These are phyloP conservation scores for Oncorhynchus clarkii DNA, from an alignment of 2,113 vertebrate genomes.

Conservation along the genomic window DNA sequence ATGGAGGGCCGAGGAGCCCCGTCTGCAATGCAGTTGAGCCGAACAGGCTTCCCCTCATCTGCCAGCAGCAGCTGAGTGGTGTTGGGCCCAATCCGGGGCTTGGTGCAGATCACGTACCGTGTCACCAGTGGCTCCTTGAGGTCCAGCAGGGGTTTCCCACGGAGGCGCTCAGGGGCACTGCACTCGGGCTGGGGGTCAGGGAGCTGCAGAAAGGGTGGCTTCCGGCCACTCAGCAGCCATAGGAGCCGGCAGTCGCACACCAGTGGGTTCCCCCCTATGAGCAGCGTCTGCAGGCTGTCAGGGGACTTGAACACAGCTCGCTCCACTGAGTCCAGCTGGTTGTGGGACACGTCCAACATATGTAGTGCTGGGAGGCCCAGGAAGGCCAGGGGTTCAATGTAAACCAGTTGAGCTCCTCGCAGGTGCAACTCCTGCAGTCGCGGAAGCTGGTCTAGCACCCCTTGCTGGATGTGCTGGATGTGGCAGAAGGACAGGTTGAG, in stretches of 20 bases:
- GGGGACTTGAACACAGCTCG: constrained; percentile 85
- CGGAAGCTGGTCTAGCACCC: constrained; percentile 86
- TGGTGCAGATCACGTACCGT: constrained; percentile 91
- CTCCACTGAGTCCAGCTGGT: constrained; percentile 89
- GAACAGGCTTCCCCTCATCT: constrained; percentile 91
- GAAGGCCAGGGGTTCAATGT: constrained; percentile 88
- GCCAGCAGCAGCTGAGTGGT: constrained; percentile 86
- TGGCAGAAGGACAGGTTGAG: constrained; percentile 94
- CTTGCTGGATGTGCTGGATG: constrained; percentile 85
- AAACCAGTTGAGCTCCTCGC: constrained; percentile 82
- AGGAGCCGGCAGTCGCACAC: constrained; percentile 95
- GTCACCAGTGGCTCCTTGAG: constrained; percentile 87
- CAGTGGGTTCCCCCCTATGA: constrained; percentile 90
- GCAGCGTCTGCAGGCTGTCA: constrained; percentile 86
- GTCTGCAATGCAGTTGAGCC: constrained; percentile 87
- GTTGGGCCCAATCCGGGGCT: constrained; percentile 88
- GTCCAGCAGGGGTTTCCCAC: constrained; percentile 89
- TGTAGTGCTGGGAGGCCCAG: constrained; percentile 87
- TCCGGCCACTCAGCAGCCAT: constrained; percentile 86
- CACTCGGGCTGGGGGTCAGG: constrained; percentile 89
- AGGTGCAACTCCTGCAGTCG: constrained; percentile 89
- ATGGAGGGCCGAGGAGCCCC: constrained; percentile 88
- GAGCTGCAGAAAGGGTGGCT: constrained; percentile 86
- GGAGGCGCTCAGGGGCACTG: constrained; percentile 82
- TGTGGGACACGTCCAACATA: constrained; percentile 90